These are phyloP conservation scores for Disparrhopalites patrizii DNA, from an alignment of 2,888 invertebrate species.

Conservation along the genomic window DNA sequence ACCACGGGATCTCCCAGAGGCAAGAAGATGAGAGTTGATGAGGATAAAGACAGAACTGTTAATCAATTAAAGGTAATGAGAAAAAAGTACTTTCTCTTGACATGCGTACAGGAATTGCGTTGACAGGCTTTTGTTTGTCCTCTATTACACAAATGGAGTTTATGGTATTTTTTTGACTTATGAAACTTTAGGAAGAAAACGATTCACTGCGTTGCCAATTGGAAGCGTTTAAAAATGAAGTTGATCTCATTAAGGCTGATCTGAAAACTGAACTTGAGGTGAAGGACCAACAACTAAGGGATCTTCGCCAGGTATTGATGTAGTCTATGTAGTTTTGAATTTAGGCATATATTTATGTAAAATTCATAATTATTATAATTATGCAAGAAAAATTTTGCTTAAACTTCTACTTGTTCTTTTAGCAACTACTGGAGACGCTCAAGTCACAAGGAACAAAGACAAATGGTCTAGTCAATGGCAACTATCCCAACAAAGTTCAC, in stretches of 20 bases:
- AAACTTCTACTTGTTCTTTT: neutral
- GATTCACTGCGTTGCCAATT: conserved; percentile 84
- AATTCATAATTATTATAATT: neutral
- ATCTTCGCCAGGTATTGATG: conserved; percentile 59
- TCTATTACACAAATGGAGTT: no score
- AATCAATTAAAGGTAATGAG: conserved; percentile 42
- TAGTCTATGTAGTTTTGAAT: neutral
- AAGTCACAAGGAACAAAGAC: no score
- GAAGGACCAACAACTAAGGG: conserved; percentile 78
- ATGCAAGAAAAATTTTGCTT: neutral
- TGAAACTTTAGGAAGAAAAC: conserved; percentile 85
- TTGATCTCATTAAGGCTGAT: conserved; percentile 79
- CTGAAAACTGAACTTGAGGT: conserved; percentile 71
- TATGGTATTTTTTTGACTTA: no score
- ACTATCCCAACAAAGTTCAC: neutral
- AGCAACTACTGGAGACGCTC: neutral
- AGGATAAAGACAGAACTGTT: conserved; percentile 42
- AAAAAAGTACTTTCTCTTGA: neutral
- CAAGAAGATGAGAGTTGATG: conserved; percentile 39
- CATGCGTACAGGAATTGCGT: neutral
- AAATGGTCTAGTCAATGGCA: neutral
- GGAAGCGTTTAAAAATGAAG: conserved; percentile 91
- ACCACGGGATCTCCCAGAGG: conserved; percentile 25
- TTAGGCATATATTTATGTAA: no score
- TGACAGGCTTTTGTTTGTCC: no score